Evolutionary conservation across 2,113 vertebrate species (phyloP).

Genomic region (Atherinomorus stipes): DNA sequence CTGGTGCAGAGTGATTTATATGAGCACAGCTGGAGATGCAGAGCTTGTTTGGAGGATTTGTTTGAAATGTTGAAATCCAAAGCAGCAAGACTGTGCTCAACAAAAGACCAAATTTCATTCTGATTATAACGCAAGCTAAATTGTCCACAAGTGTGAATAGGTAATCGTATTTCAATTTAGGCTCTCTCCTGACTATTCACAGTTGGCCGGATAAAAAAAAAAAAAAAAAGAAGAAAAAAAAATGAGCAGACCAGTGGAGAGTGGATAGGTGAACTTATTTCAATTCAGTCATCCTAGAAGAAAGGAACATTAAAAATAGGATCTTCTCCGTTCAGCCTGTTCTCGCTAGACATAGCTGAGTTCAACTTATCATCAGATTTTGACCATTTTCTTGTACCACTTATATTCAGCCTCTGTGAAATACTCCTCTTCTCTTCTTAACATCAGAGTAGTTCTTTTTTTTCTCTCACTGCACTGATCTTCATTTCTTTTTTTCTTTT

Average conservation of each 20-base stretch:
- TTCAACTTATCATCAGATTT: neutral
- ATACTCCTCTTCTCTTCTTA: neutral
- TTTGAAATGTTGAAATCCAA: slow-evolving; percentile 11
- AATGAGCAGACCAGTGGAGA: neutral
- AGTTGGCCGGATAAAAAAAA: neutral
- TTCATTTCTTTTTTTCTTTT: neutral
- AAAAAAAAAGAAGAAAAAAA: neutral
- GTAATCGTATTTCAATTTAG: neutral
- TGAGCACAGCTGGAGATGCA: slow-evolving; percentile 8
- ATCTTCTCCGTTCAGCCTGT: neutral
- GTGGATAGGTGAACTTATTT: neutral
- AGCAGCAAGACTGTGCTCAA: neutral
- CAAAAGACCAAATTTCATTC: slow-evolving; percentile 7
- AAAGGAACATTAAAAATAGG: neutral
- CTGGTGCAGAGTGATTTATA: slow-evolving; percentile 18
- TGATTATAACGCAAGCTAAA: neutral
- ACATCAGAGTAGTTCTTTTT: neutral
- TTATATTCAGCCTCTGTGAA: neutral
- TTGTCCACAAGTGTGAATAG: neutral
- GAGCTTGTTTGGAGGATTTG: slow-evolving; percentile 18
- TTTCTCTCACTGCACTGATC: neutral
- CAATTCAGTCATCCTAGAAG: neutral
- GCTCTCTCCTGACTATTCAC: neutral
- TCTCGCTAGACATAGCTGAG: neutral
- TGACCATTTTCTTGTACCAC: neutral